phyloP scores from a whole-genome alignment of 2,113 vertebrate species.

The Motacilla alba region DNA sequence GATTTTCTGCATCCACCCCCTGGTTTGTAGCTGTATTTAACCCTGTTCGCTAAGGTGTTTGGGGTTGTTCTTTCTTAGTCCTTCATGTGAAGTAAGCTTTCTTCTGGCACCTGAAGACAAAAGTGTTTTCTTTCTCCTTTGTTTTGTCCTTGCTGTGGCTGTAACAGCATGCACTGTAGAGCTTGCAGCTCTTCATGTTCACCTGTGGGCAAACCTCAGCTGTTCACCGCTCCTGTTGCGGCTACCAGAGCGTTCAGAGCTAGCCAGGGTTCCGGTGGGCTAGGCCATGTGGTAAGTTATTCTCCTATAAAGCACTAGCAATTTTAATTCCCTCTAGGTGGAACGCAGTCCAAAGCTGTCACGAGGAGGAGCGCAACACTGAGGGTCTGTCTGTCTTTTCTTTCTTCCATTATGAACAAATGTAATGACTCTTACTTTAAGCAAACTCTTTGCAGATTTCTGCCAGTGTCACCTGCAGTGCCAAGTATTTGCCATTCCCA shows the following conservation, averaged over 20 bases:
- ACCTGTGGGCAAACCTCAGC: background rate
- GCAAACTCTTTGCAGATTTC: background rate
- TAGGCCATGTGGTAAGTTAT: background rate
- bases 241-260: background rate
- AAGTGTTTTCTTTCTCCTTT: no score
- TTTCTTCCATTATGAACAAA: background rate
- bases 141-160: no score
- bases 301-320: background rate
- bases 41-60: no score
- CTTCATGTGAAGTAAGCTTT: no score
- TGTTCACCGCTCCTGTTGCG: background rate
- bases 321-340: background rate
- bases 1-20: background rate
- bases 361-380: fast-evolving
- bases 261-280: no score
- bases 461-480: fast-evolving
- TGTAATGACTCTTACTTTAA: background rate
- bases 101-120: background rate
- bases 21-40: background rate
- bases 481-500: background rate
- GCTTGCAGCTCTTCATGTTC: background rate
- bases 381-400: background rate
- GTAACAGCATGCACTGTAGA: background rate
- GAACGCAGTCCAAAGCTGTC: fast-evolving
- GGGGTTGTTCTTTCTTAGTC: no score